These are phyloP conservation scores for Drosophila persimilis DNA, from an alignment of 1,140 invertebrate genomes.

Conservation along the genomic window DNA sequence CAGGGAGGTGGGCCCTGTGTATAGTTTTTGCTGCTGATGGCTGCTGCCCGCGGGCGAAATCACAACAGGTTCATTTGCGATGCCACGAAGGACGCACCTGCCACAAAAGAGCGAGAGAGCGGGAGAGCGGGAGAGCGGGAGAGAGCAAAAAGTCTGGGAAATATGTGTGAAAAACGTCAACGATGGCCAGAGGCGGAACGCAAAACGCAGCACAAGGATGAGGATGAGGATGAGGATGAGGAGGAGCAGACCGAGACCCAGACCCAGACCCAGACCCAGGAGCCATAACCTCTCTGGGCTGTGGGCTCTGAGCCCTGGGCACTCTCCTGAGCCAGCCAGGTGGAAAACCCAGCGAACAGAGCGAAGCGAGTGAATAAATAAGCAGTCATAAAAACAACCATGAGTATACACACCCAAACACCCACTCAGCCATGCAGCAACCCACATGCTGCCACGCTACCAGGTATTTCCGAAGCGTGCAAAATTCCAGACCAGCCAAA, in stretches of 20 bases:
- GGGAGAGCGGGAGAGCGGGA: background rate
- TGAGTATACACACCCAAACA: constrained; percentile 18
- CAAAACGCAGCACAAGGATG: constrained; percentile 30
- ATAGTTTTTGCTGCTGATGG: constrained; percentile 12
- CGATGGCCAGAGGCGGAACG: constrained; percentile 60
- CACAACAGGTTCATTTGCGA: constrained; percentile 62
- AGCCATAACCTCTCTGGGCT: constrained; percentile 1
- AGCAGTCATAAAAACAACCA: constrained; percentile 75
- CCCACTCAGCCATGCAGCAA: constrained; percentile 23
- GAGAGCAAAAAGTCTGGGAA: constrained; percentile 28
- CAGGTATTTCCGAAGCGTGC: constrained; percentile 47
- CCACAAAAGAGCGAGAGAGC: background rate
- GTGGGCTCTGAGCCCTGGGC: constrained; percentile 4
- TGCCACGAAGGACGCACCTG: constrained; percentile 34
- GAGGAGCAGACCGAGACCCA: background rate
- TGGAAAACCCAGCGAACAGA: constrained; percentile 72
- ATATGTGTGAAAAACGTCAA: constrained; percentile 74
- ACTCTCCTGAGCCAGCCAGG: constrained; percentile 49
- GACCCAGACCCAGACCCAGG: too few species aligned
- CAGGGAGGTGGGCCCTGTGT: background rate
- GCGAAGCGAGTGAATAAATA: constrained; percentile 76
- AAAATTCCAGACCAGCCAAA: constrained; percentile 57
- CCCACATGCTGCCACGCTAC: constrained; percentile 46
- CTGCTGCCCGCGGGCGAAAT: constrained; percentile 48
- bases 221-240: constrained; percentile 5